Evolutionary conservation across 2,113 vertebrate species (phyloP).

Genomic region (Mesitornis unicolor): DNA sequence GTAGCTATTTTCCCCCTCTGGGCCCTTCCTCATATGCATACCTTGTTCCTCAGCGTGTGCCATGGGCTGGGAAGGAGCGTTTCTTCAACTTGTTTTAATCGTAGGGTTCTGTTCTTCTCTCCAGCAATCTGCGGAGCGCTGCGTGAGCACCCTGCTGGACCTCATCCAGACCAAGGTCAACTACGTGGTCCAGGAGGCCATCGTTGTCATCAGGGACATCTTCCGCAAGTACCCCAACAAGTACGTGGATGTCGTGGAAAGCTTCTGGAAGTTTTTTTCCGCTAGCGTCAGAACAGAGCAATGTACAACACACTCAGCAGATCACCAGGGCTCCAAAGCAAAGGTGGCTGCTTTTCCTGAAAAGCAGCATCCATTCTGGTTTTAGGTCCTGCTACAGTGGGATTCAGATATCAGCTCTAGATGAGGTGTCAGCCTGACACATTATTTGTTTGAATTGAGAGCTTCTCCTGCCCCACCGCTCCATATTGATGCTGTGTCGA

Average conservation of each 20-base stretch:
- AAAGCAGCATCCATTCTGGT: not conserved
- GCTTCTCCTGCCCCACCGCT: not conserved
- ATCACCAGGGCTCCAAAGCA: not conserved
- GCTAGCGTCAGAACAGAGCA: not conserved
- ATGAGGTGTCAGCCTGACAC: not conserved
- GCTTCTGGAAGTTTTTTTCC: not conserved
- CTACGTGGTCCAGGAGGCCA: constrained; percentile 97
- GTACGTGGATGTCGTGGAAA: constrained; percentile 62
- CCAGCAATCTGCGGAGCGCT: constrained; percentile 97
- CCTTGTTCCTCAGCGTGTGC: not conserved
- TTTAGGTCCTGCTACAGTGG: not conserved
- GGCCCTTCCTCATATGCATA: rapidly evolving
- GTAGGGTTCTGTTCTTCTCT: not conserved
- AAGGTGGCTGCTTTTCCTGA: not conserved
- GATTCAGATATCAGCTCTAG: not conserved
- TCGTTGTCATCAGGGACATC: constrained; percentile 96
- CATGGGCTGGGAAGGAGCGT: not conserved
- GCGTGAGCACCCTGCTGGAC: constrained; percentile 94
- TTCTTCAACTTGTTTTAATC: not conserved
- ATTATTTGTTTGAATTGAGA: not conserved
- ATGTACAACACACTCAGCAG: not conserved
- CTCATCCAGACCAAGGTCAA: constrained; percentile 99
- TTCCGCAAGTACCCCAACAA: constrained; percentile 99
- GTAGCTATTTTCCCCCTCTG: not conserved
- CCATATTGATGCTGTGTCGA: not conserved